Base-by-base conservation (phyloP, 2,888 invertebrate genomes). In the Heliconius hortense region DNA sequence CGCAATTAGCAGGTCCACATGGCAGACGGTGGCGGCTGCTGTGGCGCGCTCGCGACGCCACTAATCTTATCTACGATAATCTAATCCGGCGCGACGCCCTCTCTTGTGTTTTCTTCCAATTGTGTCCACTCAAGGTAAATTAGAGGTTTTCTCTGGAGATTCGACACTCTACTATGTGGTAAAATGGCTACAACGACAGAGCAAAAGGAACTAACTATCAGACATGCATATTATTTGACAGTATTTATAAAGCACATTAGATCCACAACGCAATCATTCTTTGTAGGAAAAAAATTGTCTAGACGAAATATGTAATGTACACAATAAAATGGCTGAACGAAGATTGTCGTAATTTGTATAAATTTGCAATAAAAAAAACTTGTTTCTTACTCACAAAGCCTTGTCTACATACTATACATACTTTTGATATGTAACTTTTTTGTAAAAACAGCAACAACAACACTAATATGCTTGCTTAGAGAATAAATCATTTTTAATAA, bases 51-150 rank as follows among this genome's bases (percentile, higher is more conserved):
- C 76, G 81, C 88, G 87, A 87, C 86, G 87, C 87, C 86, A 87
- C 91, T 92, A 93, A 93, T 93, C 92, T 92, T 91, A 93, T 93
- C 93, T 85, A 80, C 83, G 82, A 89, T 93, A 93, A 93, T 93
- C 92, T 90, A 93, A 94, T 93, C 89, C 88, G 82, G 82, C 87
- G 87, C 89, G 90, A 88, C 89, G 89, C 89, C 89, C 90, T 91
- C 91, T 90, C 92, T 92, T 87, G 91, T 92, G 90, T 93, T 92
- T 93, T 92, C 93, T 92, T 92, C 88, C 90, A 93, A 91, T 92
- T 91, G 92, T 91, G 92, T 92, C 90, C 92, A 92, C 88, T 91
- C 90, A 87, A 90, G 91, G 90, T 92, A 90, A 91, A 92, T 93
- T 92, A 92, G 88, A 89, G 86, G 86, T 89, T 91, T 88, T 90